Evolutionary conservation across 2,113 vertebrate species (phyloP).

Genomic region (Melospiza georgiana): DNA sequence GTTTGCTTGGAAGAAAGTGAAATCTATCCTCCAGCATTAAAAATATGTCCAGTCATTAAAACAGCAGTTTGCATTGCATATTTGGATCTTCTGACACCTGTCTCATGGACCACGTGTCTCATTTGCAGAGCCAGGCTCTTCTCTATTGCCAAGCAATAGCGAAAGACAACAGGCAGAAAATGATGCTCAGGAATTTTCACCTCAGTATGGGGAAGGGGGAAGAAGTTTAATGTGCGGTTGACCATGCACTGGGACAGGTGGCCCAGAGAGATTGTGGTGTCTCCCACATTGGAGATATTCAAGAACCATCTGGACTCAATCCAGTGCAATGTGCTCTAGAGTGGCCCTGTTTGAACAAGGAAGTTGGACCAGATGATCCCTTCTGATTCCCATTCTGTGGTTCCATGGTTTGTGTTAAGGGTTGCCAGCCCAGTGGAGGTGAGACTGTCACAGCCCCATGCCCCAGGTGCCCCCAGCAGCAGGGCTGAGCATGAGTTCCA

Average conservation of each 20-base stretch:
- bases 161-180: not conserved
- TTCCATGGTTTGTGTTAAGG: not conserved
- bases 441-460: accelerated
- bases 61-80: not conserved
- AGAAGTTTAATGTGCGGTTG: not conserved
- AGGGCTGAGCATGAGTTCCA: accelerated
- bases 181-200: not conserved
- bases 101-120: accelerated
- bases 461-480: accelerated
- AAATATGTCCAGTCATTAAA: not conserved
- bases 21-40: not conserved
- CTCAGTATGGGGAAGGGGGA: not conserved
- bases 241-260: not conserved
- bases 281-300: not conserved
- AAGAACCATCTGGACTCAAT: not conserved
- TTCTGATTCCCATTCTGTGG: not conserved
- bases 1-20: not conserved
- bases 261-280: not conserved
- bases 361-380: not conserved
- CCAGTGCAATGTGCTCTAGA: not conserved
- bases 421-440: not conserved
- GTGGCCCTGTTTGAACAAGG: not conserved
- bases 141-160: accelerated
- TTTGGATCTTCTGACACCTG: accelerated
- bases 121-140: not conserved